A percentile compares a stretch with the other conserved stretches of the same genome.
phyloP scores from a whole-genome alignment of 2,888 invertebrate species.

The Rutpela maculata region DNA sequence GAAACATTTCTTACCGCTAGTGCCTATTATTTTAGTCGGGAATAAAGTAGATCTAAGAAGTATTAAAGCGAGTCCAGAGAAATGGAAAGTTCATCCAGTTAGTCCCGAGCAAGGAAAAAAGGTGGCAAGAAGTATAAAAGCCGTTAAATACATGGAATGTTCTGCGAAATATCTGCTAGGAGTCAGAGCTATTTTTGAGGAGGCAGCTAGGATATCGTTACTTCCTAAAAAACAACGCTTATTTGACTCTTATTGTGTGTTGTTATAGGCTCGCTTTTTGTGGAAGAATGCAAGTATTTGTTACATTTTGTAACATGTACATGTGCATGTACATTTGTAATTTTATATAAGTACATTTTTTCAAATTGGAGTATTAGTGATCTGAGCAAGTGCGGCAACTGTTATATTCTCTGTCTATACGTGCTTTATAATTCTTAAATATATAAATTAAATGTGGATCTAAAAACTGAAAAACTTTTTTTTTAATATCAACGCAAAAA shows the following conservation, averaged over 20 bases:
- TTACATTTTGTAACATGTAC: too few relatives aligned
- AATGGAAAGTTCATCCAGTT: not conserved
- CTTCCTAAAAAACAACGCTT: slow-evolving; percentile 41
- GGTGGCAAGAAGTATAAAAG: slow-evolving; percentile 78
- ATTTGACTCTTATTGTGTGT: not conserved
- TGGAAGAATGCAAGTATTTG: too few relatives aligned
- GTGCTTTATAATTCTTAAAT: too few relatives aligned
- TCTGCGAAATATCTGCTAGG: slow-evolving; percentile 80
- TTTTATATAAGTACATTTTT: too few relatives aligned
- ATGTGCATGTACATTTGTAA: too few relatives aligned
- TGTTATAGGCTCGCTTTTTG: not conserved
- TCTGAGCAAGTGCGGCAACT: too few relatives aligned
- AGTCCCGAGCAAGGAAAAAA: slow-evolving; percentile 70
- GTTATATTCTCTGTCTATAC: too few relatives aligned
- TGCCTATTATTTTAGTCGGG: slow-evolving; percentile 79
- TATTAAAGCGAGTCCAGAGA: slow-evolving; percentile 74
- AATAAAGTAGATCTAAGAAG: slow-evolving; percentile 77
- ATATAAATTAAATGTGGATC: too few relatives aligned
- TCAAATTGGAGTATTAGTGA: too few relatives aligned
- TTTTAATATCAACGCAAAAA: too few relatives aligned
- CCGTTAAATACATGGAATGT: slow-evolving; percentile 78
- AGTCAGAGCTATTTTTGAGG: slow-evolving; percentile 78
- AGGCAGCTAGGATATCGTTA: slow-evolving; percentile 73
- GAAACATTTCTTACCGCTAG: slow-evolving; percentile 78
- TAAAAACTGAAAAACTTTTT: too few relatives aligned